A percentile compares a stretch with the other conserved stretches of the same genome.
phyloP scores from a whole-genome alignment of 2,797 vertebrate genomes.

The Pachyuromys duprasi region DNA sequence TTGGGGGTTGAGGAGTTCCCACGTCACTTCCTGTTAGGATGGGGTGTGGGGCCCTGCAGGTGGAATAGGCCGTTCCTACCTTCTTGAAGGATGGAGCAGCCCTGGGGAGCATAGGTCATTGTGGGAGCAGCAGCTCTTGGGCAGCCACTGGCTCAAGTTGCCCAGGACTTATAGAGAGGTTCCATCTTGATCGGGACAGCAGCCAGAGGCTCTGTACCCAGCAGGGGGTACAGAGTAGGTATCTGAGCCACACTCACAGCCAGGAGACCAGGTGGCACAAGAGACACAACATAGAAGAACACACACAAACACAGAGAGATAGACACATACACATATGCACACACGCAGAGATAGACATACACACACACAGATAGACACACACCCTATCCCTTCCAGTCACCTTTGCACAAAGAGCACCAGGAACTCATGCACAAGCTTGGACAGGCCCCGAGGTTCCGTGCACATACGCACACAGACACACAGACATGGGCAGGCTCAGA shows the following conservation, averaged over 20 bases:
- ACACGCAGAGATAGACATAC: too few species aligned
- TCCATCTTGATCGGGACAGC: neutral
- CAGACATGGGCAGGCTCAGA: neutral
- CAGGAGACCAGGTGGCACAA: rapidly evolving
- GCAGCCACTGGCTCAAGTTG: neutral
- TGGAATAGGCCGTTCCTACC: neutral
- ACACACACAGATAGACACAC: neutral
- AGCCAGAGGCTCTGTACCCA: neutral
- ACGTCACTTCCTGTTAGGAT: constrained; percentile 64
- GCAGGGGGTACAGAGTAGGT: too few species aligned
- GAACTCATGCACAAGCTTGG: neutral
- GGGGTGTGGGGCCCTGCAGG: neutral
- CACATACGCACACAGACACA: neutral
- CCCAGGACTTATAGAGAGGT: too few species aligned
- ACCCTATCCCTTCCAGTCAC: neutral
- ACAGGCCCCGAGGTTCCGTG: constrained; percentile 22
- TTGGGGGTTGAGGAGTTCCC: constrained; percentile 50
- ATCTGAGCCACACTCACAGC: neutral
- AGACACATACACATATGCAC: neutral
- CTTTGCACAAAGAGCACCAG: neutral
- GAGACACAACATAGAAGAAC: neutral
- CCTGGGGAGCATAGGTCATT: neutral
- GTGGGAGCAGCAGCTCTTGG: neutral
- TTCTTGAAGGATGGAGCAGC: neutral
- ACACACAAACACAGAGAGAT: neutral